Percentiles rank a stretch among this genome's conserved stretches.
Evolutionary conservation across 2,797 vertebrate genomes (phyloP).

Genomic region (Harpagifer antarcticus): DNA sequence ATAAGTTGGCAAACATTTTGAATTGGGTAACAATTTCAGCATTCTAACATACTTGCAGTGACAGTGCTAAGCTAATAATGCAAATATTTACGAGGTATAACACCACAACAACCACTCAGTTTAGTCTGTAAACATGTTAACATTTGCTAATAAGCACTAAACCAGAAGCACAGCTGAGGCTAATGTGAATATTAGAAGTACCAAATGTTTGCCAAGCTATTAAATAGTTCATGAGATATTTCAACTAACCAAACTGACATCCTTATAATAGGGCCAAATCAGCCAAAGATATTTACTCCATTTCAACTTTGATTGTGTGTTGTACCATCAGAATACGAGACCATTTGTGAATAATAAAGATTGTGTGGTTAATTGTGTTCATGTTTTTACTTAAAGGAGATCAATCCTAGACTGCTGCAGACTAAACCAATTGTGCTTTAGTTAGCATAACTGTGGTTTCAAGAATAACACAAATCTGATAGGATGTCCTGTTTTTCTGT

Average conservation of each 20-base stretch:
- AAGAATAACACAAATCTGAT: constrained; percentile 52
- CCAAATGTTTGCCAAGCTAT: background rate
- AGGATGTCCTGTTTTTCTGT: constrained; percentile 62
- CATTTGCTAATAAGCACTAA: background rate
- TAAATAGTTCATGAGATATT: background rate
- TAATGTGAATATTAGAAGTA: background rate
- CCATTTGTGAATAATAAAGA: constrained; percentile 62
- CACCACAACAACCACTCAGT: background rate
- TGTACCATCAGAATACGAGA: background rate
- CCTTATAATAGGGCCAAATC: background rate
- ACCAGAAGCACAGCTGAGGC: background rate
- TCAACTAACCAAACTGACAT: background rate
- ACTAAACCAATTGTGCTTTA: constrained; percentile 47
- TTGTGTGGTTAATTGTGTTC: constrained; percentile 41
- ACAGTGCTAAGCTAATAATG: background rate
- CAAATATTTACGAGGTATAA: background rate
- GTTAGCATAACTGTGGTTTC: constrained; percentile 65
- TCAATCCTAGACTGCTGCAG: constrained; percentile 33
- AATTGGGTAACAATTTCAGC: background rate
- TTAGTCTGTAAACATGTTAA: background rate
- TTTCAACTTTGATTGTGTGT: constrained; percentile 38
- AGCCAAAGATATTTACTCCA: constrained; percentile 10
- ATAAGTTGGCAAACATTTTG: background rate
- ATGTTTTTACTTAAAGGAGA: constrained; percentile 35
- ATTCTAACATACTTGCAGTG: constrained; percentile 1